Evolutionary conservation across 2,113 vertebrate genomes (phyloP), one percentile per base, ranked within the genome.

Genomic region (Casuarius casuarius): DNA sequence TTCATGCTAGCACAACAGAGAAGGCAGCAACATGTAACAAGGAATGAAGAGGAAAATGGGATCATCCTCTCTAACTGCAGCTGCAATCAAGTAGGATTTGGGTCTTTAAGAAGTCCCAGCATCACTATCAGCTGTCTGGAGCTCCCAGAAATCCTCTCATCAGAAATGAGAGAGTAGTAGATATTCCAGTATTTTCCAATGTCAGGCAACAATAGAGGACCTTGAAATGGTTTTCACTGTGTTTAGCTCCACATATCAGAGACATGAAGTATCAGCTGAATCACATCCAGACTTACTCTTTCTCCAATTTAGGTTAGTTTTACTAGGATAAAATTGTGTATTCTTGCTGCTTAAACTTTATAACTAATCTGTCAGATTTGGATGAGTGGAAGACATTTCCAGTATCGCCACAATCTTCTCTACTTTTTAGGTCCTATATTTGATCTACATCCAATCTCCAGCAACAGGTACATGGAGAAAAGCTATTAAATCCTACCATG

Each of bases 201-300:
- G 25, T 12, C 58, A 73, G 44, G 48, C 16, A 94, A 83, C 94
- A 79, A 25, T 6, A 79, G 31, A 90, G 6, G 48, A 51, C 22
- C 22, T 82, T 76, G 44, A 72, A 73, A 79, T 40, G 44, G 9
- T 85, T 94, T 91, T 85, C 15, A 44, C 76, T 68, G 35, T 48
- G 31, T 83, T 87, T 93, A 93, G 38, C n/a, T 52, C 14, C 22
- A 31, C 19, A 71, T 67, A 92, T 94, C 40, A 67, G 46, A 87
- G 40, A 74, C 8, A 10, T 35, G 52, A 93, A 76, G n/a, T 89
- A 4, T 25, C n/a, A 72, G 66, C 22, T 71, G 51, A 96, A 71
- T 66, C 61, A 80, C 26, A 91, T 35, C 35, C 84, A 77, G 51
- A 84, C 89, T 51, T 13, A 44, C 54, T 19, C 12, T 52, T 67